These are phyloP conservation scores for Catocala sponsa DNA, from an alignment of 2,888 invertebrate species.

Conservation along the genomic window DNA sequence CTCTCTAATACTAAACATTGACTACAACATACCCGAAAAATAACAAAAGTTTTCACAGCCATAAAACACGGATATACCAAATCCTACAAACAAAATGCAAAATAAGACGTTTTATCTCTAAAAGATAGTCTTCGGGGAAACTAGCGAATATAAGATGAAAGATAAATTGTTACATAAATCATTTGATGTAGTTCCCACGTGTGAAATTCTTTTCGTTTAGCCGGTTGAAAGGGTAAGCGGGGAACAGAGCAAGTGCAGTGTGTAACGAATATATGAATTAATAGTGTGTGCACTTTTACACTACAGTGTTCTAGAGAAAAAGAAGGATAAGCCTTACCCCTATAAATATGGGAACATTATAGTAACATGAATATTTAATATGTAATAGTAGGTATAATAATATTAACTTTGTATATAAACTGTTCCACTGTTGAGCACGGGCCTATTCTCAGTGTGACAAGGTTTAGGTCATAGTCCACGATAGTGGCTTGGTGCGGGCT, in stretches of 20 bases:
- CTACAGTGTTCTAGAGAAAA: too few species aligned
- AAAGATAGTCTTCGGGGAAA: constrained; percentile 15
- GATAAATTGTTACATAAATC: constrained; percentile 16
- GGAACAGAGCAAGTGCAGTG: constrained; percentile 1
- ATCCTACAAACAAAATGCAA: constrained; percentile 12
- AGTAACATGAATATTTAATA: too few species aligned
- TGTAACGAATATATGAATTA: constrained; percentile 1
- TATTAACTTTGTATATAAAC: too few species aligned
- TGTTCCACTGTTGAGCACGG: too few species aligned
- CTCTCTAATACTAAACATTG: too few species aligned
- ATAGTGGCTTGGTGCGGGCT: too few species aligned
- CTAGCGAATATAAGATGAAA: constrained; percentile 16
- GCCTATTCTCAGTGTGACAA: too few species aligned
- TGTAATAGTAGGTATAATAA: too few species aligned
- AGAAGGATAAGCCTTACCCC: too few species aligned
- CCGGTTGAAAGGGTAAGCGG: constrained; percentile 3
- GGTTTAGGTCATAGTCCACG: too few species aligned
- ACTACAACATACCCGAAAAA: too few species aligned
- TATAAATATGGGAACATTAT: too few species aligned
- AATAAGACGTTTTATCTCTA: constrained; percentile 18
- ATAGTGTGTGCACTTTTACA: not conserved
- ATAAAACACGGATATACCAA: constrained; percentile 6
- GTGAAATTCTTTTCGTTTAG: constrained; percentile 2
- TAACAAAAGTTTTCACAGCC: not conserved
- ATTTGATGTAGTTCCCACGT: constrained; percentile 12